A percentile compares a stretch with the other conserved stretches of the same genome.
phyloP scores from a whole-genome alignment of 2,113 vertebrate genomes.

The Oenanthe melanoleuca region DNA sequence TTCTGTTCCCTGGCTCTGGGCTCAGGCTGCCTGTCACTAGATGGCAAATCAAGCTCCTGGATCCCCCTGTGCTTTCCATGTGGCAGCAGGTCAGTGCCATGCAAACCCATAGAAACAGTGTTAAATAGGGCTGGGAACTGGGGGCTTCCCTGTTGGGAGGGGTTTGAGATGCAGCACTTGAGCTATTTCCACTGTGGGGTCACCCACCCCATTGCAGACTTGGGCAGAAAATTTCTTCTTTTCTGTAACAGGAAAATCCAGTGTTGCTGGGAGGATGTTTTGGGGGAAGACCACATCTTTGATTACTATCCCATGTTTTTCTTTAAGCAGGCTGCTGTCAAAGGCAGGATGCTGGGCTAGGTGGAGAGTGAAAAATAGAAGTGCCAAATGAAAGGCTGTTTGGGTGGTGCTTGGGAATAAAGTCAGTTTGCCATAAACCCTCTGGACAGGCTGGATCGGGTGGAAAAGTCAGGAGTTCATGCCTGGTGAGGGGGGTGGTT shows the following conservation, averaged over 20 bases:
- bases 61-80: fast-evolving
- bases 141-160: not conserved
- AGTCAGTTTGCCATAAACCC: not conserved
- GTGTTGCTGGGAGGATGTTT: not conserved
- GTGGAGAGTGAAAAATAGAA: not conserved
- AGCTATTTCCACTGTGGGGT: not conserved
- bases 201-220: not conserved
- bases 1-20: not conserved
- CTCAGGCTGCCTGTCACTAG: not conserved
- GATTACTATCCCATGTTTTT: not conserved
- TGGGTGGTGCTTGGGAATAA: not conserved
- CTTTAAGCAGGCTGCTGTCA: not conserved
- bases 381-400: not conserved
- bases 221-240: not conserved
- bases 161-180: not conserved
- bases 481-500: not conserved
- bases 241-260: not conserved
- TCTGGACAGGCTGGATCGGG: fast-evolving
- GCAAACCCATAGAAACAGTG: not conserved
- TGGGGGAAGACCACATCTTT: not conserved
- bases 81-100: not conserved
- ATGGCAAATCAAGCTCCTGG: not conserved
- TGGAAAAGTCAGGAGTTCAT: not conserved
- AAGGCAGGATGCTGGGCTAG: not conserved
- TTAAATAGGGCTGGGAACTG: not conserved